Percentiles rank a stretch among this genome's conserved stretches.
Conservation (phyloP, 2,888 invertebrate species). For the Melangyna quadrimaculata region DNA sequence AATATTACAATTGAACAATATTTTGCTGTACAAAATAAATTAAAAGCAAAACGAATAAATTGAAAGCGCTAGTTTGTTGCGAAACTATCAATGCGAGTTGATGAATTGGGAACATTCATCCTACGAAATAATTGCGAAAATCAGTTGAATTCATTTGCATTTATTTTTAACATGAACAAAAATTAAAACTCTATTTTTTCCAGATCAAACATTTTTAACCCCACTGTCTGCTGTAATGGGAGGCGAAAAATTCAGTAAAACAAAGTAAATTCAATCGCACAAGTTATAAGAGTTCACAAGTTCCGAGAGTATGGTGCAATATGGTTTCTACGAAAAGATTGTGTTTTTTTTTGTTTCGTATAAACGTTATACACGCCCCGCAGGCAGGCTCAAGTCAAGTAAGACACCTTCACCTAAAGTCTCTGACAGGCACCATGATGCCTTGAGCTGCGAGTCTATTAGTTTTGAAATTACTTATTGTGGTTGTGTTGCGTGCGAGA, state of each 20-base stretch:
- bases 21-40: too few relatives aligned
- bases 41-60: background rate
- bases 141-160: background rate
- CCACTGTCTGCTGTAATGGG: constrained; percentile 19
- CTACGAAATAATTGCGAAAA: background rate
- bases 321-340: constrained; percentile 26
- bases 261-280: constrained; percentile 16
- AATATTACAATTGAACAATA: too few relatives aligned
- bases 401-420: constrained; percentile 34
- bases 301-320: constrained; percentile 31
- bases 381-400: constrained; percentile 19
- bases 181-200: background rate
- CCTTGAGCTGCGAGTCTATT: constrained; percentile 25
- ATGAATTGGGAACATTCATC: background rate
- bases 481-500: constrained; percentile 46
- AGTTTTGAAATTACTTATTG: constrained; percentile 46
- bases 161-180: background rate
- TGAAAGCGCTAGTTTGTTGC: too few relatives aligned
- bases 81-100: background rate
- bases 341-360: background rate
- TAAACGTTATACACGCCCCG: constrained; percentile 25
- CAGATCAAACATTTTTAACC: background rate
- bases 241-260: constrained; percentile 2
- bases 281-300: background rate
- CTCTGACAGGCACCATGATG: constrained; percentile 1